Conservation (phyloP, 92 coral and sea anemone genomes). For the Hydrozoanthus gracilis region DNA sequence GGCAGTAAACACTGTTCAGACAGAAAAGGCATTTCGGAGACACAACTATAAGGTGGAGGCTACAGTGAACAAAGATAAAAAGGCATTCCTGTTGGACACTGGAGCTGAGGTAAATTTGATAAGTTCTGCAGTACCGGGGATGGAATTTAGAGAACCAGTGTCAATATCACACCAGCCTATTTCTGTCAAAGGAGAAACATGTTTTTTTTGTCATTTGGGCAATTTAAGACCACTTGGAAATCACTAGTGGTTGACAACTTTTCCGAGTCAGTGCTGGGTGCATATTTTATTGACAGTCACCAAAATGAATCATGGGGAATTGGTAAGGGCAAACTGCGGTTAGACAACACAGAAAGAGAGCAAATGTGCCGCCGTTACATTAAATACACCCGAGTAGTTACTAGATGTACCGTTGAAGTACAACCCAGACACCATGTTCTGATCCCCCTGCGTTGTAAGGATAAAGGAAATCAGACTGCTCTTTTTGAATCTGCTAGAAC, state of each 20-base stretch:
- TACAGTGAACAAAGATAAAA: conserved; percentile 42
- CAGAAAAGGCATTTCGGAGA: conserved; percentile 24
- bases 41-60: conserved; percentile 48
- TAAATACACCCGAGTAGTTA: conserved; percentile 58
- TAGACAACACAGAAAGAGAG: conserved; percentile 51
- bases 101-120: conserved; percentile 60
- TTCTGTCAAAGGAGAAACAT: conserved; percentile 53
- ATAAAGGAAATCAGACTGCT: conserved; percentile 46
- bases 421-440: conserved; percentile 64
- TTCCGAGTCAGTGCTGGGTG: conserved; percentile 59
- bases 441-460: conserved; percentile 62
- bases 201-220: conserved; percentile 40
- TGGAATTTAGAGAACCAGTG: conserved; percentile 38
- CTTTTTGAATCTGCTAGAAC: conserved; percentile 60
- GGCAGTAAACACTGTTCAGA: conserved; percentile 46
- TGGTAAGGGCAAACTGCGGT: conserved; percentile 51
- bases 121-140: conserved; percentile 44
- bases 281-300: conserved; percentile 66
- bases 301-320: conserved; percentile 56
- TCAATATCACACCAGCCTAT: conserved; percentile 57
- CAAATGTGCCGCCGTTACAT: conserved; percentile 45
- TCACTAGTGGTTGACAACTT: conserved; percentile 53
- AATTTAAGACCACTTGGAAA: conserved; percentile 51
- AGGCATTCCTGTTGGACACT: conserved; percentile 44
- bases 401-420: conserved; percentile 60